Conservation (phyloP, 2,113 vertebrate genomes). For the Labrus mixtus region DNA sequence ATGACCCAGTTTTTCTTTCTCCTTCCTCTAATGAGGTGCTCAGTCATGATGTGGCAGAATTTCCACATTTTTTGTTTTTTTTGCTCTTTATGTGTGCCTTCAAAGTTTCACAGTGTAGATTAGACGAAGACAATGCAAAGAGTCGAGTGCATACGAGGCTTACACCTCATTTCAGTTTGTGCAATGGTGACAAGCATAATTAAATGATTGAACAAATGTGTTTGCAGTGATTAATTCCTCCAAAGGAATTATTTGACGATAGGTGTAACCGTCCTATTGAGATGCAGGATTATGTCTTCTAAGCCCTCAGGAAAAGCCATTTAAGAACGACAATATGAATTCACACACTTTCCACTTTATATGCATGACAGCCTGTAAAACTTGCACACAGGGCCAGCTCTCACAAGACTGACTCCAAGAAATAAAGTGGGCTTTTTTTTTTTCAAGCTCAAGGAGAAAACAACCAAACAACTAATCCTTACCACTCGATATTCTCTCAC, state of each 20-base stretch:
- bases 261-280: conserved; percentile 32
- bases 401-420: conserved; percentile 13
- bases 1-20: conserved; percentile 70
- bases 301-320: conserved; percentile 43
- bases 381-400: conserved; percentile 31
- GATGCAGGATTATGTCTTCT: conserved; percentile 43
- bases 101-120: conserved; percentile 24
- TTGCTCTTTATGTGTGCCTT: conserved; percentile 44
- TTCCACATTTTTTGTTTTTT: conserved; percentile 36
- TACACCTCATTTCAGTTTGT: conserved; percentile 10
- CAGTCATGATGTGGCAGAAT: conserved; percentile 47
- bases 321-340: conserved; percentile 44
- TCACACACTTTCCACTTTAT: conserved; percentile 40
- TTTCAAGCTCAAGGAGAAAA: not conserved
- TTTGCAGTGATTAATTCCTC: conserved; percentile 32
- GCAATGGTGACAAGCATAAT: conserved; percentile 26
- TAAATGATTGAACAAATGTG: conserved; percentile 30
- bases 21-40: conserved; percentile 68
- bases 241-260: conserved; percentile 28
- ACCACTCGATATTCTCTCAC: not conserved
- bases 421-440: not conserved
- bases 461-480: not conserved
- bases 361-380: conserved; percentile 47
- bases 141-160: not conserved
- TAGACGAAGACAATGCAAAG: not conserved